phyloP scores from a whole-genome alignment of 2,888 invertebrate species.

The Clitarchus hookeri region DNA sequence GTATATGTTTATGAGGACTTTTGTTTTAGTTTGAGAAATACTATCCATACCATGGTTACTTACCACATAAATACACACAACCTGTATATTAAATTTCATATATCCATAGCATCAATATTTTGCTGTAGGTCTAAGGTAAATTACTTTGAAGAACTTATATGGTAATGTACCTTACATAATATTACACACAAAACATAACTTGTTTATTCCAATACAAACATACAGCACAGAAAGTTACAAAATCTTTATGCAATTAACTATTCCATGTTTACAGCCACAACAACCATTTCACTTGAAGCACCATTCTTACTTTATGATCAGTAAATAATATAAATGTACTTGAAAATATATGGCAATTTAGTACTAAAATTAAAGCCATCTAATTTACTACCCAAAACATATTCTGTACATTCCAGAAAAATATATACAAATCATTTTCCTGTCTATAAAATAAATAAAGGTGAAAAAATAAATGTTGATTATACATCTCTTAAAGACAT shows the following conservation, averaged over 20 bases:
- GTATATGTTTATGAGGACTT: too few species aligned
- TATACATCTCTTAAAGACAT: too few species aligned
- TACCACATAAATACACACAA: too few species aligned
- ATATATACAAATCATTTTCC: not conserved
- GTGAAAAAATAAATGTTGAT: too few species aligned
- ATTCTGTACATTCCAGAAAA: not conserved
- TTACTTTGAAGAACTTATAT: too few species aligned
- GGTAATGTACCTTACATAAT: not conserved
- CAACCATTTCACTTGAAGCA: not conserved
- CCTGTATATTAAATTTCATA: too few species aligned
- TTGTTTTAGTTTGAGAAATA: too few species aligned
- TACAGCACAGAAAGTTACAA: not conserved
- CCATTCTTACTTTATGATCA: not conserved
- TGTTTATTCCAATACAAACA: not conserved
- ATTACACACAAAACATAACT: not conserved
- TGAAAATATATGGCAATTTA: not conserved
- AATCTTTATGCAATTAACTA: not conserved
- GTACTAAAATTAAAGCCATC: not conserved
- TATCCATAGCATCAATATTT: too few species aligned
- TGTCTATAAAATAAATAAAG: too few species aligned
- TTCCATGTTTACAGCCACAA: not conserved
- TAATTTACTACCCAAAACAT: not conserved
- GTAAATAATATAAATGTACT: not conserved
- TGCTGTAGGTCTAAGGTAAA: too few species aligned
- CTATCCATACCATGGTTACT: too few species aligned